Conservation (phyloP, 2,113 vertebrate genomes). For the Stegostoma tigrinum region DNA sequence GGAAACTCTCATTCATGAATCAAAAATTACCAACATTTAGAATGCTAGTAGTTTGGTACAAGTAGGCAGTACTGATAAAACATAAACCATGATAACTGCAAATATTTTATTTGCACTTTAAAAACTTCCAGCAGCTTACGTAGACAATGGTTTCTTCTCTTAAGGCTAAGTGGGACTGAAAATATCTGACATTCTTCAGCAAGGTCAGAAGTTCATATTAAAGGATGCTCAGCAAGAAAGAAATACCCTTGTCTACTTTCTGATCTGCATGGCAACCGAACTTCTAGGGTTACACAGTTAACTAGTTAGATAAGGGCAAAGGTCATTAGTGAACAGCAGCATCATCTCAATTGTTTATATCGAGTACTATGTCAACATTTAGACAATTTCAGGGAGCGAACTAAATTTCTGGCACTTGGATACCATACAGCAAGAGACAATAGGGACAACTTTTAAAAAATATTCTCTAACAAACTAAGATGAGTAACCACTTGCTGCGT, state of each 20-base stretch:
- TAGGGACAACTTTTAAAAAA: neutral
- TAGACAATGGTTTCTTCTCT: slow-evolving; percentile 41
- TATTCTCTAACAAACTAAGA: neutral
- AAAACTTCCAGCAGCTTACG: neutral
- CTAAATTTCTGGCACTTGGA: neutral
- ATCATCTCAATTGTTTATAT: neutral
- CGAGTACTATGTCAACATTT: neutral
- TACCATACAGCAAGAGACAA: neutral
- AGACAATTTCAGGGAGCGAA: neutral
- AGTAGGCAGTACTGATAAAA: neutral
- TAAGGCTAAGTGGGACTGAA: slow-evolving; percentile 49
- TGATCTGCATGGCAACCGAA: slow-evolving; percentile 44
- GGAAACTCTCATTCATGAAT: neutral
- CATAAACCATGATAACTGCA: neutral
- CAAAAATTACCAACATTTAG: neutral
- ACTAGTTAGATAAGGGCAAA: slow-evolving; percentile 43
- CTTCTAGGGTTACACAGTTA: slow-evolving; percentile 48
- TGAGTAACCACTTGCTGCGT: neutral
- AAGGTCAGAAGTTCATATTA: slow-evolving; percentile 52
- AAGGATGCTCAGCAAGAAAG: slow-evolving; percentile 46
- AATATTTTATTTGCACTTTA: neutral
- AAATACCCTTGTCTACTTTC: slow-evolving; percentile 45
- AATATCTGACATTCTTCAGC: slow-evolving; percentile 47
- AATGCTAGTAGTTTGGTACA: neutral
- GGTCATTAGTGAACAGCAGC: slow-evolving; percentile 45